Percentiles rank a stretch among this genome's conserved stretches.
Evolutionary conservation across 2,888 invertebrate species (phyloP).

Genomic region (Cenopis cana): DNA sequence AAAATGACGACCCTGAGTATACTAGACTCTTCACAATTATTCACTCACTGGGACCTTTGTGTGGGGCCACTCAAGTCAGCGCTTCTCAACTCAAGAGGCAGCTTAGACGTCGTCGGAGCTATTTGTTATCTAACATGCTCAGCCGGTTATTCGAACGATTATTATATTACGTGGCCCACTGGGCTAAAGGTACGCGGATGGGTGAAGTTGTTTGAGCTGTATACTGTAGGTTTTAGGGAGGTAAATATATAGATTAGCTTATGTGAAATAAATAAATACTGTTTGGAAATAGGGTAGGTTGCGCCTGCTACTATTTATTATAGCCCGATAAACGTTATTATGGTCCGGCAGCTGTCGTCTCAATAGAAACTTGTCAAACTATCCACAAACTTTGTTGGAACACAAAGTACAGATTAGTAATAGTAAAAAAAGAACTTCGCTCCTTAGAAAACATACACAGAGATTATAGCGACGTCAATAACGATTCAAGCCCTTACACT

Average conservation of each 20-base stretch:
- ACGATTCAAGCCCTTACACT: too few relatives aligned
- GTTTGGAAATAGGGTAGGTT: not conserved
- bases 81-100: constrained; percentile 26
- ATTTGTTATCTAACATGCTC: constrained; percentile 34
- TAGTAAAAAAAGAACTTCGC: too few relatives aligned
- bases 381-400: too few relatives aligned
- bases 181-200: not conserved
- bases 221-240: not conserved
- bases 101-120: constrained; percentile 17
- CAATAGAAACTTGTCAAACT: too few relatives aligned
- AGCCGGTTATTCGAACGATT: constrained; percentile 14
- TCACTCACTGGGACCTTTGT: constrained; percentile 40
- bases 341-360: too few relatives aligned
- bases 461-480: too few relatives aligned
- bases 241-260: too few relatives aligned
- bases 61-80: constrained; percentile 32
- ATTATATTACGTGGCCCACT: constrained; percentile 7
- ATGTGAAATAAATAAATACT: too few relatives aligned
- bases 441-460: too few relatives aligned
- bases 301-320: too few relatives aligned
- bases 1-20: constrained; percentile 28
- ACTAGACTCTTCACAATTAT: constrained; percentile 35
- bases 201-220: not conserved
- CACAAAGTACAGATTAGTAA: too few relatives aligned
- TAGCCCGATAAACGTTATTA: too few relatives aligned